Percentiles rank a stretch among this genome's conserved stretches.
phyloP scores from a whole-genome alignment of 1,140 invertebrate genomes.

The Drosophila melanica region DNA sequence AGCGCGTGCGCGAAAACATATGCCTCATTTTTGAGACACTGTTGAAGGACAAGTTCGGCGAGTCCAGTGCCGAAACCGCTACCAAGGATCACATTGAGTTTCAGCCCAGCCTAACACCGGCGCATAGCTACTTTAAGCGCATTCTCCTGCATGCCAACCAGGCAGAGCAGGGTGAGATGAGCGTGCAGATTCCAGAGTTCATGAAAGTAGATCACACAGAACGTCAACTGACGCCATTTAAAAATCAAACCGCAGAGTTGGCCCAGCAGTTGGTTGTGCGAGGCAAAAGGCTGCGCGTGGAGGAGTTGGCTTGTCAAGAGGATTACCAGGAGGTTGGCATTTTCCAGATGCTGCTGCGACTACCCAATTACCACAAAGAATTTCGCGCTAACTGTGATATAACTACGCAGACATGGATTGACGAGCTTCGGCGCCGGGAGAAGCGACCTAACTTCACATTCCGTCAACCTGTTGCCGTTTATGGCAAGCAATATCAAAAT shows the following conservation, averaged over 20 bases:
- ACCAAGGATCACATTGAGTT: conserved; percentile 60
- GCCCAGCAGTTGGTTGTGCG: conserved; percentile 30
- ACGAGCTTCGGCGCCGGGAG: conserved; percentile 27
- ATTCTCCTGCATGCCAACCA: conserved; percentile 49
- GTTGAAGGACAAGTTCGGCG: conserved; percentile 53
- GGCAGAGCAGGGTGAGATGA: conserved; percentile 17
- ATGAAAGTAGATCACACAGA: conserved; percentile 68
- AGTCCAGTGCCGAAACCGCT: conserved; percentile 20
- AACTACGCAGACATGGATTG: conserved; percentile 41
- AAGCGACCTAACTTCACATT: conserved; percentile 52
- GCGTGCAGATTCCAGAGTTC: conserved; percentile 54
- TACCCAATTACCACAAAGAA: conserved; percentile 1
- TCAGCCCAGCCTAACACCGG: conserved; percentile 67
- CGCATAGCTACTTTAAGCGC: conserved; percentile 70
- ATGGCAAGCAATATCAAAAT: conserved; percentile 40
- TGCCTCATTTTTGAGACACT: conserved; percentile 54
- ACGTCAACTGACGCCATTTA: conserved; percentile 59
- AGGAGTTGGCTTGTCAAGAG: conserved; percentile 43
- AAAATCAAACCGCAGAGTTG: conserved; percentile 43
- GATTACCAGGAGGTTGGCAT: conserved; percentile 53
- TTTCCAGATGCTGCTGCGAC: conserved; percentile 22
- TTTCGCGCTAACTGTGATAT: conserved; percentile 58
- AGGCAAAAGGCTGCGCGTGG: conserved; percentile 30
- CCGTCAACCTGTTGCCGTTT: conserved; percentile 29
- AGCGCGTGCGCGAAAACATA: conserved; percentile 57